phyloP scores from a whole-genome alignment of 1,140 invertebrate species.

The Zeugodacus cucurbitae region DNA sequence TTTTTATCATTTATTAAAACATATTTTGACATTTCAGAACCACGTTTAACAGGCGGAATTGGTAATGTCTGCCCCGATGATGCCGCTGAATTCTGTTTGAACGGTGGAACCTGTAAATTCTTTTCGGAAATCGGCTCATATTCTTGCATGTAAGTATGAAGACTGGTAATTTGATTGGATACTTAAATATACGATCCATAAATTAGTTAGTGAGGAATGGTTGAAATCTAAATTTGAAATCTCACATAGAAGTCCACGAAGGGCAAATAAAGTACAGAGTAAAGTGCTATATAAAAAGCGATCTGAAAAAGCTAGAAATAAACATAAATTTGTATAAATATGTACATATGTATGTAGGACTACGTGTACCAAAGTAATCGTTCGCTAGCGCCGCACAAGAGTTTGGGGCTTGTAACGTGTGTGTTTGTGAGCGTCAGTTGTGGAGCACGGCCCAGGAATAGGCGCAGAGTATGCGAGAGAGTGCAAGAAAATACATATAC shows the following conservation, averaged over 20 bases:
- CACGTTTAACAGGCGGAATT: conserved; percentile 43
- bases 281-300: no score
- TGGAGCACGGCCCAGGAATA: background rate
- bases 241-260: no score
- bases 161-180: no score
- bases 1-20: no score
- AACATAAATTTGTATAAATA: no score
- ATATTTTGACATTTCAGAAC: background rate
- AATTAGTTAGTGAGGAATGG: no score
- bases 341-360: no score
- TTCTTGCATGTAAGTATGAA: conserved; percentile 79
- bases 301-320: no score
- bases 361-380: no score
- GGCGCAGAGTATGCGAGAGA: background rate
- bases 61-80: conserved; percentile 55
- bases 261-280: no score
- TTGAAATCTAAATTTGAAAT: no score
- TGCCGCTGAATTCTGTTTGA: conserved; percentile 76
- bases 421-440: background rate
- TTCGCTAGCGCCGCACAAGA: background rate
- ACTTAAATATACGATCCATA: no score
- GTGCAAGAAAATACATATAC: background rate
- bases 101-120: conserved; percentile 83
- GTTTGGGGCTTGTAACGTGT: background rate
- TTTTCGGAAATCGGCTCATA: conserved; percentile 80